Base-by-base conservation (phyloP, 2,888 invertebrate genomes). In the Xanthia togata region DNA sequence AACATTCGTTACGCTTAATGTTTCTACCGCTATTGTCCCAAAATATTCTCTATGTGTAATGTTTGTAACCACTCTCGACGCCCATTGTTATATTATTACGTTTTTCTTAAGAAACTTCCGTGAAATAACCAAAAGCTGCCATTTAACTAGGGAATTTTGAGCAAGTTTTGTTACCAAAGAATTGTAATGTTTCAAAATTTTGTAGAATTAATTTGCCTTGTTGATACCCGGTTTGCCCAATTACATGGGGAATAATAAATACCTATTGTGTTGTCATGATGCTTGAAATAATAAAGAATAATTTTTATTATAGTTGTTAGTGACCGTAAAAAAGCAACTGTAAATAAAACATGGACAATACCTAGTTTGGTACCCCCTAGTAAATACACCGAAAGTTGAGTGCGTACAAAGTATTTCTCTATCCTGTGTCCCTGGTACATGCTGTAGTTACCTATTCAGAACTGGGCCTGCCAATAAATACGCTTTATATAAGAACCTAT, bases 21-120 rank as follows among this genome's bases (percentile, higher is more conserved):
- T 87, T 67, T 77, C 50, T 69, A 11, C 81, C 64, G 79, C 81
- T 87, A 90, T 91, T 91, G 89, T 89, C 90, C 88, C 83, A 90
- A 91, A 91, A 91, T 84, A 87, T 87, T 84, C 78, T 88, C 80
- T 86, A 80, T 70, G 80, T 87, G 82, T 79, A 85, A 89, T 70
- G 76, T 86, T 88, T 90, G 91, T 89, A 93, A 93, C 89, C 88
- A 83, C 84, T 57, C 89, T 89, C 89, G 85, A 86, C 86, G 77
- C 67, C 92, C 88, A 94, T 95, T 95, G 94, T 94, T 91, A 88
- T 78, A 78, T 85, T 87, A 88, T 91, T 89, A 90, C 91, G 90
- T 90, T 92, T 92, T 91, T 89, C 90, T 93, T 93, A 91, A 89
- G 93, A 94, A 93, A 94, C 92, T 92, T 93, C 93, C 92, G 92